Percentiles rank a stretch among this genome's conserved stretches.
Conservation (phyloP, 2,113 vertebrate species). For the Vidua macroura region DNA sequence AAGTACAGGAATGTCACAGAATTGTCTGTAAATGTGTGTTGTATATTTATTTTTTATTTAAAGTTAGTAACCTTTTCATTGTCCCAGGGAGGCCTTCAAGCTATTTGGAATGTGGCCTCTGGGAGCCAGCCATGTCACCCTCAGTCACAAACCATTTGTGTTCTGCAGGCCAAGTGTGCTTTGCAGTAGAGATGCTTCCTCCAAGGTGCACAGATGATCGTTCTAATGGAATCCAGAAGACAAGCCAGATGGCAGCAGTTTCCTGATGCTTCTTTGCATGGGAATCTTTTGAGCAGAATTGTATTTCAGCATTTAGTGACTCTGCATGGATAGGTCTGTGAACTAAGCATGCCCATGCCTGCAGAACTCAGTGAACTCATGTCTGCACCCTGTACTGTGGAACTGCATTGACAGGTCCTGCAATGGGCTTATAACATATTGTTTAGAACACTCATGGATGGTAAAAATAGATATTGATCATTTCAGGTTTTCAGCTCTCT, state of each 20-base stretch:
- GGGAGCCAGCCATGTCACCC: not conserved
- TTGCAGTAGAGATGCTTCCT: not conserved
- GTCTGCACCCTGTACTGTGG: not conserved
- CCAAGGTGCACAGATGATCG: not conserved
- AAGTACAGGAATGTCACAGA: not conserved
- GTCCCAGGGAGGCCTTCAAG: not conserved
- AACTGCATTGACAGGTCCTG: not conserved
- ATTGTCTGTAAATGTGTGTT: not conserved
- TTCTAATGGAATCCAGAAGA: not conserved
- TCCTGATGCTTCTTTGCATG: not conserved
- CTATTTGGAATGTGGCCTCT: not conserved
- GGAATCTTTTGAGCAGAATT: not conserved
- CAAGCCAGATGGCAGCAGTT: not conserved
- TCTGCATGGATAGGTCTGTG: not conserved
- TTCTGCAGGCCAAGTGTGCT: not conserved
- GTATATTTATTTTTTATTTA: not conserved
- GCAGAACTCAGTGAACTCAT: not conserved
- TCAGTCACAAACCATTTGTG: not conserved
- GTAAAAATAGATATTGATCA: not conserved
- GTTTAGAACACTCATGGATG: not conserved
- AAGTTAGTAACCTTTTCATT: not conserved
- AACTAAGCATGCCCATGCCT: not conserved
- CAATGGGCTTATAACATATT: not conserved
- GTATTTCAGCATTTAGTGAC: not conserved
- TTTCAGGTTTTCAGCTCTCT: not conserved